Evolutionary conservation across 23 tunicate species (phyloP).

Genomic region (Trididemnum clinides): DNA sequence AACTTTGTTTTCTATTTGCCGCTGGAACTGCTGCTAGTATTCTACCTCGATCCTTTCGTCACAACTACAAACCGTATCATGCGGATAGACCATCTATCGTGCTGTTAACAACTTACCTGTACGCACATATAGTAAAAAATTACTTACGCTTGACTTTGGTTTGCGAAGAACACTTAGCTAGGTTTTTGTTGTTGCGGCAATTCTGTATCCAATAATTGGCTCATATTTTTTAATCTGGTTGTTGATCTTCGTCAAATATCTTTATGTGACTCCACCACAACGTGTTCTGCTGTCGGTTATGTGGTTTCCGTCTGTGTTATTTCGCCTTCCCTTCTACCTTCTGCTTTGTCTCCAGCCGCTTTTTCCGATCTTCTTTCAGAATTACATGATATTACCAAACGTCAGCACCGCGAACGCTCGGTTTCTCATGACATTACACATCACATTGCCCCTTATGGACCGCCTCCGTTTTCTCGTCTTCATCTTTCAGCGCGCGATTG

Average conservation of each 20-base stretch:
- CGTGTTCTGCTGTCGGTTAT: background rate
- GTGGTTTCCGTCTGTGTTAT: background rate
- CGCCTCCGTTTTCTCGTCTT: background rate
- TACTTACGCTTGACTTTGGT: background rate
- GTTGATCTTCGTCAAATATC: background rate
- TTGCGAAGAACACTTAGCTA: background rate
- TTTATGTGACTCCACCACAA: background rate
- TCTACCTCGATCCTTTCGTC: background rate
- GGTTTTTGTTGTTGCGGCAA: background rate
- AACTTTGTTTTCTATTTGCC: background rate
- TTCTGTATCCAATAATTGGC: background rate
- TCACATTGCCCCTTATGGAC: background rate
- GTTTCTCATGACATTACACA: background rate
- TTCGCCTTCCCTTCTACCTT: background rate
- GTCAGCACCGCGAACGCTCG: background rate
- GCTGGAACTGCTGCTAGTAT: background rate
- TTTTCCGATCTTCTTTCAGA: background rate
- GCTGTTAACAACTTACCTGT: background rate
- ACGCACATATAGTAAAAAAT: background rate
- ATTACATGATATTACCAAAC: background rate
- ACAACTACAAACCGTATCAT: background rate
- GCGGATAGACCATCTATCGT: background rate
- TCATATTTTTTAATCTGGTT: background rate
- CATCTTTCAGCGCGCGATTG: background rate
- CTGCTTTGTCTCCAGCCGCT: background rate